Base-by-base conservation (phyloP, 2,113 vertebrate species). In the Neotragus pygmaeus region DNA sequence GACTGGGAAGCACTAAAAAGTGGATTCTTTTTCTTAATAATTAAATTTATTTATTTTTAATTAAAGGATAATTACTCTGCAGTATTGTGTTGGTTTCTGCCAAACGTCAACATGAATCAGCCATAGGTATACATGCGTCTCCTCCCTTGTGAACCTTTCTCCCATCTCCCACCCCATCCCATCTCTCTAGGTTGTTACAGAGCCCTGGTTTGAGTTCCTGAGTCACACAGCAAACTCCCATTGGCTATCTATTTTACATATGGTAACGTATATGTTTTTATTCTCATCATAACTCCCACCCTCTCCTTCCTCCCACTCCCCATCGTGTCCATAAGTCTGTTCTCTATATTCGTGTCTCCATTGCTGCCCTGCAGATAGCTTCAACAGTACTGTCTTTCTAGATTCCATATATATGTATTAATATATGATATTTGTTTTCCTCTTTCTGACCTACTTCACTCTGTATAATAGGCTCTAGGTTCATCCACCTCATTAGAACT, bases 121-220 rank as follows among this genome's bases (percentile, higher is more conserved):
- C n/a, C 64, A 36, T 11, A 70, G 64, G n/a, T 36, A 70, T 70
- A 70, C 64, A 66, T 9, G 19, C 11, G 17, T 70, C 64, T 36
- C 64, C 17, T 70, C 17, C n/a, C 64, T 36, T 70, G n/a, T 70
- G 64, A 70, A 70, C 2, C 17, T 36, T 21, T 21, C 17, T 36
- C 9, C 4, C n/a, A 70, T 36, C n/a, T 36, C 64, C 64, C 9
- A 5, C 17, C n/a, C 17, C 0, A 0, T 21, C 17, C n/a, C 64
- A 36, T n/a, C 17, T 17, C 64, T 70, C n/a, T 70, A 36, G 64
- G 17, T 36, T 70, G 8, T 70, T 70, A 21, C 64, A 70, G 64
- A 70, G 6, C 9, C 17, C 64, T 66, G 64, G n/a, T 36, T 19
- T 66, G 64, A 66, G 33, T 66, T 21, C n/a, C n/a, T 36, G 64